Conservation (phyloP, 2,797 vertebrate species). For the Bucorvus abyssinicus region DNA sequence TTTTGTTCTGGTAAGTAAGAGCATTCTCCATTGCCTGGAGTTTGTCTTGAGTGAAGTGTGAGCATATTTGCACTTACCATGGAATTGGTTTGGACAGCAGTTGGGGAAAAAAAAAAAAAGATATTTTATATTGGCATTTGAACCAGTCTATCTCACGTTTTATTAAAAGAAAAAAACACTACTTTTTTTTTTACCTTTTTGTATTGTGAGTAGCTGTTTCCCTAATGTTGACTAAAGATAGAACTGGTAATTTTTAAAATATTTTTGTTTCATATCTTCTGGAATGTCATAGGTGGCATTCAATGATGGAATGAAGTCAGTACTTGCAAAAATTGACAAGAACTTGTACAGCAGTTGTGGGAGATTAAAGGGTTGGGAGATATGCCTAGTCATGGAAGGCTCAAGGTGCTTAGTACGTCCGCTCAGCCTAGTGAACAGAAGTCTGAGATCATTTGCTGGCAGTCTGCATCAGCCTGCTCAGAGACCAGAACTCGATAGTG, state of each 20-base stretch:
- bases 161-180: too few relatives aligned
- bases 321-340: background rate
- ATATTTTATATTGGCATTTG: background rate
- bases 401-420: background rate
- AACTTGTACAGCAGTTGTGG: background rate
- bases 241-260: background rate
- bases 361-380: background rate
- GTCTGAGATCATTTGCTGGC: background rate
- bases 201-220: background rate
- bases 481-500: background rate
- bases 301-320: background rate
- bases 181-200: background rate
- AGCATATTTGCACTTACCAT: background rate
- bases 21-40: background rate
- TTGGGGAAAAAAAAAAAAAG: background rate
- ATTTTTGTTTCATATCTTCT: background rate
- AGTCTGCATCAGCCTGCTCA: background rate
- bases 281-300: background rate
- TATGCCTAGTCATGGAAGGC: background rate
- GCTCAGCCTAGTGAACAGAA: background rate
- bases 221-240: background rate
- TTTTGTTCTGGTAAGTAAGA: background rate
- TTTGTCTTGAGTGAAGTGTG: background rate
- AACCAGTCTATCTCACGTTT: background rate
- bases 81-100: background rate